These are phyloP conservation scores for Sphaerophoria rueppellii DNA, from an alignment of 2,888 invertebrate genomes.

Conservation along the genomic window DNA sequence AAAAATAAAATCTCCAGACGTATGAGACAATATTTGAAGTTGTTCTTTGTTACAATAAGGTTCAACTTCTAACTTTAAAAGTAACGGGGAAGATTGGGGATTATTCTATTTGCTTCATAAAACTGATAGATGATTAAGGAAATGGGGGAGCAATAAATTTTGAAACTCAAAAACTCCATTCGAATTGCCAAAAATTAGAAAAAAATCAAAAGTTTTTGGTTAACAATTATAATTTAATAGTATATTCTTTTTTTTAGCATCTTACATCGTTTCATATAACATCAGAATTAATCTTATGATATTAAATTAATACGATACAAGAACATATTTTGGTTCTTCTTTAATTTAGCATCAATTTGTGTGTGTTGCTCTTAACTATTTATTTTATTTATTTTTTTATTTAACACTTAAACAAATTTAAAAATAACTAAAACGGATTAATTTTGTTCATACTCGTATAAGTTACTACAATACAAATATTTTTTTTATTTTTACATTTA, in stretches of 20 bases:
- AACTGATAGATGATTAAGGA: not conserved
- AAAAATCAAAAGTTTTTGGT: slow-evolving; percentile 75
- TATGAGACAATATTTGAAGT: too few relatives aligned
- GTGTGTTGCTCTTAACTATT: slow-evolving; percentile 28
- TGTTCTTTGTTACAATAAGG: too few relatives aligned
- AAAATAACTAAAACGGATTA: slow-evolving; percentile 55
- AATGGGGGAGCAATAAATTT: not conserved
- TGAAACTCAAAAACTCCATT: not conserved
- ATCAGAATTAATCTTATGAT: slow-evolving; percentile 74
- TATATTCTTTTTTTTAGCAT: slow-evolving; percentile 75
- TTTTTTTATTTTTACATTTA: slow-evolving; percentile 57
- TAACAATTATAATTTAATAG: slow-evolving; percentile 82
- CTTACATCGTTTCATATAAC: slow-evolving; percentile 72
- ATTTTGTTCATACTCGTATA: not conserved
- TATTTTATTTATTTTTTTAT: slow-evolving; percentile 27
- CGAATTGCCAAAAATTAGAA: slow-evolving; percentile 14
- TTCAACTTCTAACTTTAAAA: too few relatives aligned
- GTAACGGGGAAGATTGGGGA: too few relatives aligned
- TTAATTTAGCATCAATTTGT: slow-evolving; percentile 55
- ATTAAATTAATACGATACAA: slow-evolving; percentile 58
- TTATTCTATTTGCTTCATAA: not conserved
- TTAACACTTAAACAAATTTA: slow-evolving; percentile 40
- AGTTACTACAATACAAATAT: slow-evolving; percentile 57
- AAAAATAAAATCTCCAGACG: too few relatives aligned
- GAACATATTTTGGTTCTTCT: slow-evolving; percentile 57